Evolutionary conservation across 2,888 invertebrate species (phyloP).

Genomic region (Mesoligia furuncula): DNA sequence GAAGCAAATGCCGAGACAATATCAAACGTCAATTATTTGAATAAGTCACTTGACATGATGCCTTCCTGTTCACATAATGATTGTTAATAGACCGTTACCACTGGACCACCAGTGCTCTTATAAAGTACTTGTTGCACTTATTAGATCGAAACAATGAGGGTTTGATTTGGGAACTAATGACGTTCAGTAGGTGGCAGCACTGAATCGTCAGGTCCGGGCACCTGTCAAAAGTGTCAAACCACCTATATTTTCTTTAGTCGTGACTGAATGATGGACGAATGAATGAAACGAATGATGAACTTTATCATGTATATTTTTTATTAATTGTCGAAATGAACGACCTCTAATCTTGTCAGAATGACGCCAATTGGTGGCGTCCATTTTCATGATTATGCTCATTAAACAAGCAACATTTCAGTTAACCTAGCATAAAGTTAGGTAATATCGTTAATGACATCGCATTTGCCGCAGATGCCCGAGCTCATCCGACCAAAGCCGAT

Average conservation of each 20-base stretch:
- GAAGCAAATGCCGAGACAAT: slow-evolving; percentile 38
- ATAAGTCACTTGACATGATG: slow-evolving; percentile 47
- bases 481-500: slow-evolving; percentile 38
- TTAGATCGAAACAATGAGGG: background rate
- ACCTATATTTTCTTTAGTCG: too few species aligned
- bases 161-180: background rate
- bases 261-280: background rate
- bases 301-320: background rate
- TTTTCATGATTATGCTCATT: background rate
- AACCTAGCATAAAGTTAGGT: background rate
- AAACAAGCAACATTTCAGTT: background rate
- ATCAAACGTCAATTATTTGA: slow-evolving; percentile 58
- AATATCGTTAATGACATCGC: slow-evolving; percentile 7
- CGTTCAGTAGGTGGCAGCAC: background rate
- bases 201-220: background rate
- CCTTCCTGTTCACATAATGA: slow-evolving; percentile 48
- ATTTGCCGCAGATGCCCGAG: slow-evolving; percentile 18
- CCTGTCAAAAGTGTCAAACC: background rate
- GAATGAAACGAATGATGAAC: background rate
- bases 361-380: too few species aligned
- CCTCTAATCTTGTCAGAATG: background rate
- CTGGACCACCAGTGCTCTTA: too few species aligned
- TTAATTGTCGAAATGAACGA: background rate
- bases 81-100: too few species aligned
- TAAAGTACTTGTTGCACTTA: too few species aligned